Base-by-base conservation (phyloP, 2,797 vertebrate species). In the Pangasius macronema region DNA sequence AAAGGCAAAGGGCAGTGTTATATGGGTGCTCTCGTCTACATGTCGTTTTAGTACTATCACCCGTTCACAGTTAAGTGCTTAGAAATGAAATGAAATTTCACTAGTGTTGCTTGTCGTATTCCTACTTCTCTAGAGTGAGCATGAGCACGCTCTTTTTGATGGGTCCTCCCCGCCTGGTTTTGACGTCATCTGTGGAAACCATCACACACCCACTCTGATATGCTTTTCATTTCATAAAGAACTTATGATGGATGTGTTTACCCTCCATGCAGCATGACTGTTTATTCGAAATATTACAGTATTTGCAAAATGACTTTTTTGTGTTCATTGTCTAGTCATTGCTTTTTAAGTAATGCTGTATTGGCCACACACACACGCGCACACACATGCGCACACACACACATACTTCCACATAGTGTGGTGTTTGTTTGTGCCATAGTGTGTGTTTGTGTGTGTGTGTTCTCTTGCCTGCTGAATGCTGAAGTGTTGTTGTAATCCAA, bases 401-500 rank as follows among this genome's bases (percentile, higher is more conserved):
- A 46, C 46, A 46, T 8, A 46, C 46, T 46, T 46, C 2, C 5
- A 46, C 83, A 72, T 27, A 73, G 67, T 33, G n/a, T 46, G 5
- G 75, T 42, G 70, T 84, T 39, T 70, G 68, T 61, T 42, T 75
- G 36, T 72, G 59, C 85, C 33, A 57, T 33, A 84, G 6, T 73
- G 36, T 85, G 27, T 82, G 79, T 84, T 65, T 82, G 75, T 73
- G 70, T 86, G 70, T 86, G n/a, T 88, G 61, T 70, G 82, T 27
- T 24, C 72, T 77, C 46, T 82, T 82, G 79, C 82, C 89, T 87
- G 84, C 65, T 77, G 84, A 85, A 87, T 86, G 82, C 89, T 91
- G 83, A 90, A 89, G 86, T 85, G 63, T 85, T 85, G 59, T 85
- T 88, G 92, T 92, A 93, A 93, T 91, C 83, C 85, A 85, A 92